A percentile compares a stretch with the other conserved stretches of the same genome.
Conservation (phyloP, 2,113 vertebrate genomes). For the Cynopterus brachyotis region DNA sequence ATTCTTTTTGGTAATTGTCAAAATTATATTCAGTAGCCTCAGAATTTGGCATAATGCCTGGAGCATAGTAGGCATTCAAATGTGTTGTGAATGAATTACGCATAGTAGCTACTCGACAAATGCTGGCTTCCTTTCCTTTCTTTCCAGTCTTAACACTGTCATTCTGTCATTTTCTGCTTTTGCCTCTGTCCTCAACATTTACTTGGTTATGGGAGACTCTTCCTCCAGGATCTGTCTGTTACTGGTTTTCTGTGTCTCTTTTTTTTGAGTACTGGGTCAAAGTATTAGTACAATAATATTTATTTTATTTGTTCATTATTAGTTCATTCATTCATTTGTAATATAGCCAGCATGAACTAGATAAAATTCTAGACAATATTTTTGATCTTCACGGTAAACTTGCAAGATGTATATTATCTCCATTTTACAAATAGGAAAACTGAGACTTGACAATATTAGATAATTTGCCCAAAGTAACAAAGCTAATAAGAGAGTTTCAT, state of each 20-base stretch:
- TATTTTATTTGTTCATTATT: neutral
- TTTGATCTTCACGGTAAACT: conserved; percentile 1
- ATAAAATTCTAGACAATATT: neutral
- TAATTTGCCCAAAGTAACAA: neutral
- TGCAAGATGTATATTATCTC: neutral
- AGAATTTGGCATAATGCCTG: neutral
- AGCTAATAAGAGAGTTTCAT: neutral
- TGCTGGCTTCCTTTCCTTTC: neutral
- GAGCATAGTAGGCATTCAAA: neutral
- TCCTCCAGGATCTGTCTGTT: neutral
- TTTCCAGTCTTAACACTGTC: neutral
- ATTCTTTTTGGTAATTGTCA: neutral
- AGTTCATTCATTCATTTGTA: neutral
- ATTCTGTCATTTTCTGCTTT: neutral
- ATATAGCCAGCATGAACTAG: neutral
- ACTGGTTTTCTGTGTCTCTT: neutral
- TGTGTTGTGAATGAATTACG: neutral
- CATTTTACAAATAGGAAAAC: conserved; percentile 17
- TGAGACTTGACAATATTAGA: neutral
- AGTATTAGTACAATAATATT: neutral
- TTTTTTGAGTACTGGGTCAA: neutral
- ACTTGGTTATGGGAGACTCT: neutral
- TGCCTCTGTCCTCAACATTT: neutral
- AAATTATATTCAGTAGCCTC: neutral
- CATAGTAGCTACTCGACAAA: neutral